A percentile compares a stretch with the other conserved stretches of the same genome.
Conservation (phyloP, 1,140 invertebrate species). For the Bombus fervidus region DNA sequence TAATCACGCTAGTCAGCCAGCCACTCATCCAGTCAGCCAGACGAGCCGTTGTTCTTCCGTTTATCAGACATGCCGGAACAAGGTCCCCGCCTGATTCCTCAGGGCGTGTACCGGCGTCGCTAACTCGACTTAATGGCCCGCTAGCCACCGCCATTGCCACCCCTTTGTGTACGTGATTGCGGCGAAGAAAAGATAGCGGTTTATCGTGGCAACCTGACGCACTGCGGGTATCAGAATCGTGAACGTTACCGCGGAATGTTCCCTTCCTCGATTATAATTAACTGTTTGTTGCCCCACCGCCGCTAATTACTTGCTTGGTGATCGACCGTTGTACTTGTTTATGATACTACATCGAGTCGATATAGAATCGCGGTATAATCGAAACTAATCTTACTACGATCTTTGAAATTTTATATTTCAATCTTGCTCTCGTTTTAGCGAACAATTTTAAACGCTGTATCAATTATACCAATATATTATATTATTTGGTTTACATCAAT, state of each 20-base stretch:
- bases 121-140: slow-evolving; percentile 45
- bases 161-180: slow-evolving; percentile 11
- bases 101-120: slow-evolving; percentile 41
- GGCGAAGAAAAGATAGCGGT: slow-evolving; percentile 2
- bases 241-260: too few species aligned
- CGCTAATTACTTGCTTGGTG: neutral
- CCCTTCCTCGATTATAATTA: neutral
- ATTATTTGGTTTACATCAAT: too few species aligned
- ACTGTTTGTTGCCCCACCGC: neutral
- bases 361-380: too few species aligned
- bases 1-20: slow-evolving; percentile 66
- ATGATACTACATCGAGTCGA: too few species aligned
- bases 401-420: too few species aligned
- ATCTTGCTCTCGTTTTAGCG: too few species aligned
- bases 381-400: too few species aligned
- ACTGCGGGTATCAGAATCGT: neutral
- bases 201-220: neutral
- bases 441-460: too few species aligned
- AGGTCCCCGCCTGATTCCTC: slow-evolving; percentile 44
- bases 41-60: slow-evolving; percentile 49
- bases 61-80: slow-evolving; percentile 50
- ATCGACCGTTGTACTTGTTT: too few species aligned
- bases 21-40: slow-evolving; percentile 35
- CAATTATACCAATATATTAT: too few species aligned
- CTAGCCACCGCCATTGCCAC: neutral